These are phyloP conservation scores for Merodon equestris DNA, from an alignment of 2,888 invertebrate genomes.

Conservation along the genomic window DNA sequence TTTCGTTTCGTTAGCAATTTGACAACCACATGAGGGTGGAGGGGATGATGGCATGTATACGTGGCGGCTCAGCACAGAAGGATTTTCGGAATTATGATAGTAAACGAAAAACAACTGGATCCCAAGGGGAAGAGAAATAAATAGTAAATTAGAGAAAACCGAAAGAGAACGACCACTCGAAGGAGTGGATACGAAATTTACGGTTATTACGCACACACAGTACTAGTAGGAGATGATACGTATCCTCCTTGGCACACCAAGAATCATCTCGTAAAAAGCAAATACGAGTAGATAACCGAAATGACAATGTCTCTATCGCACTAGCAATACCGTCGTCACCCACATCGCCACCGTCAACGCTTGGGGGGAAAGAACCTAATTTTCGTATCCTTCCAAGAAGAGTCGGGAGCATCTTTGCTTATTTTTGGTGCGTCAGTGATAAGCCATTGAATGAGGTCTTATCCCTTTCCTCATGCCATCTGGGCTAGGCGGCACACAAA, in stretches of 20 bases:
- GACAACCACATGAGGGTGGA: conserved; percentile 51
- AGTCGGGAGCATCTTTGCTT: conserved; percentile 54
- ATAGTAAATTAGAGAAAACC: conserved; percentile 18
- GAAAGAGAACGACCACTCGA: conserved; percentile 44
- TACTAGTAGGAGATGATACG: conserved; percentile 33
- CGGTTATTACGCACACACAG: conserved; percentile 62
- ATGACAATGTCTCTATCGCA: conserved; percentile 53
- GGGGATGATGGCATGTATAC: background rate
- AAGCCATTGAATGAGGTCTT: conserved; percentile 57
- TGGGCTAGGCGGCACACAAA: conserved; percentile 7
- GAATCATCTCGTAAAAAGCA: conserved; percentile 55
- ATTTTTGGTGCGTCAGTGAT: conserved; percentile 56
- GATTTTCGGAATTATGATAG: conserved; percentile 41
- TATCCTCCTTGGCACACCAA: conserved; percentile 8
- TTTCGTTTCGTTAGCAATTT: conserved; percentile 67
- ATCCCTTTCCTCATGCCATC: conserved; percentile 45
- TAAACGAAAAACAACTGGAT: conserved; percentile 40
- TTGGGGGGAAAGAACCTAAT: conserved; percentile 47
- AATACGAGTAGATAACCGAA: conserved; percentile 63
- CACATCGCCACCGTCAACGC: conserved; percentile 4
- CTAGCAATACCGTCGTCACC: too few relatives aligned
- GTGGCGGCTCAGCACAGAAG: conserved; percentile 33
- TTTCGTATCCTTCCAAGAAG: conserved; percentile 54
- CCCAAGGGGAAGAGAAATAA: conserved; percentile 38
- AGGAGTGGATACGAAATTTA: conserved; percentile 67